Evolutionary conservation across 2,888 invertebrate species (phyloP), one percentile per base, ranked within the genome.

Genomic region (Gari tellinella): DNA sequence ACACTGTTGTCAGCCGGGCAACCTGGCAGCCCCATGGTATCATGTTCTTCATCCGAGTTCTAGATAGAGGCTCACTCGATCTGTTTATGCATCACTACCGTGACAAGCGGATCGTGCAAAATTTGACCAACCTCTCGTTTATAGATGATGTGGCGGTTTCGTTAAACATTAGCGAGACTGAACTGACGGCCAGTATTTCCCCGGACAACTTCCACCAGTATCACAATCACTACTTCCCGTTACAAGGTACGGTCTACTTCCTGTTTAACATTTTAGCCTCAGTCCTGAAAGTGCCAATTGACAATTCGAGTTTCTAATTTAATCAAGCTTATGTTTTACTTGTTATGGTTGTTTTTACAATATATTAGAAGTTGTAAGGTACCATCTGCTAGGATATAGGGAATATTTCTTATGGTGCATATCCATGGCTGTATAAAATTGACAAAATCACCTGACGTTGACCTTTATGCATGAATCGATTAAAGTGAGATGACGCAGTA

Each of bases 21-120:
- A 55, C 49, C 23, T 74, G 73, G 73, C 26, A 64, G 26, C 55
- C 58, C 8, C 73, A 74, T 51, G 73, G 73, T 37, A 64, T 74
- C 1, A 14, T 53, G 15, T 74, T 74, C 25, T 48, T 41, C 38
- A 55, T 74, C 8, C 53, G 73, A 25, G 55, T 68, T 26, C 14
- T 60, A 0, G 37, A 62, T 5, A 15, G 15, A 25, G 17, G 49
- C 1, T 41, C 64, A 10, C 48, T 74, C 14, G 25, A 53, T 15
- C 37, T 15, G 8, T 74, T 74, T 46, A 56, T 68, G 21, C 45
- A 26, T 15, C 73, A 74, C 40, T 74, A 60, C 26, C 41, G 31
- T 23, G 73, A 68, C 17, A 64, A 45, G 43, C 21, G 45, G 8
- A 38, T 74, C 17, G 49, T 53, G 14, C 43, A 51, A 1, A 74